A percentile compares a stretch with the other conserved stretches of the same genome.
phyloP scores from a whole-genome alignment of 2,113 vertebrate genomes.

The Paradoxurus hermaphroditus region DNA sequence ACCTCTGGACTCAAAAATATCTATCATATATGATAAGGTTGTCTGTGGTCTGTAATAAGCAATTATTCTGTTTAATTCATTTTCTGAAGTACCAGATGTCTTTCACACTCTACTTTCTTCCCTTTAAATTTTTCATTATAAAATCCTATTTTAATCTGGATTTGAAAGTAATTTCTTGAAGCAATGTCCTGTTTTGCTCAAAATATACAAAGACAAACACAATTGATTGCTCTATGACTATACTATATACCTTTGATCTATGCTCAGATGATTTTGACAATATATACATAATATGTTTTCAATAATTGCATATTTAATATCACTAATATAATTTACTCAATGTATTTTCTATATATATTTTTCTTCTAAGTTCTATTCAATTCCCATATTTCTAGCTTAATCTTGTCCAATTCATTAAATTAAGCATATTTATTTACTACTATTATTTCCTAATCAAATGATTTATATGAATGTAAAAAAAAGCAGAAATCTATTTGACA shows the following conservation, averaged over 20 bases:
- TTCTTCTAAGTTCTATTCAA: not conserved
- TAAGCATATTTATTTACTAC: not conserved
- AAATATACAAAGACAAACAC: not conserved
- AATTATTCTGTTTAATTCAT: not conserved
- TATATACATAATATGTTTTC: not conserved
- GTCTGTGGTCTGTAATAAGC: not conserved
- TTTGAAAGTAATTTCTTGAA: not conserved
- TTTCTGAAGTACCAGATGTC: not conserved
- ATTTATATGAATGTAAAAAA: not conserved
- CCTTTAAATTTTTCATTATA: not conserved
- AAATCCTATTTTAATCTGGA: not conserved
- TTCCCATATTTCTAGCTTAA: not conserved
- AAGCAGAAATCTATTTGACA: not conserved
- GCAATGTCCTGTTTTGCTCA: not conserved
- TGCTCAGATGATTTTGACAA: not conserved
- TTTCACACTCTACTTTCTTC: not conserved
- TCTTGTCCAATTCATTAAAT: not conserved
- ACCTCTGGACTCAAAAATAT: not conserved
- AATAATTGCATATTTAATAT: not conserved
- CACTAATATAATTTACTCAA: not conserved
- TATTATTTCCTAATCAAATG: not conserved
- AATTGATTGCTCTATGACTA: not conserved
- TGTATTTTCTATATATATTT: not conserved
- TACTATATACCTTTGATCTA: not conserved
- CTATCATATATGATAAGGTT: not conserved